A percentile compares a stretch with the other conserved stretches of the same genome.
phyloP scores from a whole-genome alignment of 2,113 vertebrate species.

The Neogobius melanostomus region DNA sequence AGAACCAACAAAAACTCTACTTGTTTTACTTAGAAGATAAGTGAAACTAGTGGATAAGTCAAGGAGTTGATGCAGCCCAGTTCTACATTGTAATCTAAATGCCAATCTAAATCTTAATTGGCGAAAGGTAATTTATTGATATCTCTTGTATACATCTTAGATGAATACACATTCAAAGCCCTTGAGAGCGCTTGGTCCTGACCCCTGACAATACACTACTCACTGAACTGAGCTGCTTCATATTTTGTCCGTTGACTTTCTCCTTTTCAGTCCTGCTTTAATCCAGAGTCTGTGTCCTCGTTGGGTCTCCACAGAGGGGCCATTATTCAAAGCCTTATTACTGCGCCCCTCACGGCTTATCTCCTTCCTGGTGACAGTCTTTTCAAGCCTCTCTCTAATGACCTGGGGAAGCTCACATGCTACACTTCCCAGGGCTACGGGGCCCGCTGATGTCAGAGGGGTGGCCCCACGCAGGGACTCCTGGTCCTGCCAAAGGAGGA shows the following conservation, averaged over 20 bases:
- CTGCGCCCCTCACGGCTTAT: conserved; percentile 78
- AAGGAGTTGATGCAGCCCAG: too few relatives aligned
- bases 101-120: too few relatives aligned
- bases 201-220: conserved; percentile 69
- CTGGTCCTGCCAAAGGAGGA: conserved; percentile 60
- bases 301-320: conserved; percentile 79
- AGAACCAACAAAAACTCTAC: too few relatives aligned
- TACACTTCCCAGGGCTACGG: conserved; percentile 80
- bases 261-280: conserved; percentile 80
- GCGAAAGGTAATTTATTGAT: too few relatives aligned
- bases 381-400: conserved; percentile 84
- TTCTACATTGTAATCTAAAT: too few relatives aligned
- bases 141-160: conserved; percentile 11
- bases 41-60: too few relatives aligned
- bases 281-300: conserved; percentile 78
- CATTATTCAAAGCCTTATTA: conserved; percentile 79
- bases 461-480: conserved; percentile 63
- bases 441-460: conserved; percentile 74
- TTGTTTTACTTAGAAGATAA: too few relatives aligned
- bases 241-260: conserved; percentile 83
- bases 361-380: conserved; percentile 84
- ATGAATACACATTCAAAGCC: conserved; percentile 45
- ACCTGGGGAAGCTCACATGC: conserved; percentile 82
- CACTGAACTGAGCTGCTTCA: conserved; percentile 71
- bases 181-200: conserved; percentile 46